Base-by-base conservation (phyloP, 2,113 vertebrate genomes). In the Psittacula cyanocephala region DNA sequence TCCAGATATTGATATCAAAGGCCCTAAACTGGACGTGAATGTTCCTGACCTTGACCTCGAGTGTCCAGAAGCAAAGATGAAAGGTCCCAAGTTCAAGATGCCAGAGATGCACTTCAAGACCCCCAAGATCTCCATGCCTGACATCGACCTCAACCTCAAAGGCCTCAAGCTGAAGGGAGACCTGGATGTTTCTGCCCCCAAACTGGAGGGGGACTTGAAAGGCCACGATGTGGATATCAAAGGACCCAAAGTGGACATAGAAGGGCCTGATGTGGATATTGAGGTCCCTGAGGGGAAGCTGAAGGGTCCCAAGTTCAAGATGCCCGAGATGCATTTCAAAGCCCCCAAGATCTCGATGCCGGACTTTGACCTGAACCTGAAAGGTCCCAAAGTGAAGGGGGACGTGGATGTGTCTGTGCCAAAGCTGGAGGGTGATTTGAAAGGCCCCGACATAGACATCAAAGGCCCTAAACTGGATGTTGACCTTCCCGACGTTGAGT, bases 391-490 rank as follows among this genome's bases (percentile, higher is more conserved):
- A 20, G 9, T 67, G 29, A 67, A 67, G 31, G 64, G 64, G 17
- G 64, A 67, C 3, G 18, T 67, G 13, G 31, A 67, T 0, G 29
- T 67, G 11, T 96, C 96, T 3, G 23, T 41, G 3, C 95, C 96
- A 3, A 93, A 93, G 20, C 9, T 89, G 0, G 94, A 97, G 37
- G 89, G 97, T 24, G 96, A 98, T 6, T 7, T 97, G 10, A 96
- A 97, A 39, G 82, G 86, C 2, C 95, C 97, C 0, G 91, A 97
- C 1, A 6, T 97, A 4, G 96, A 96, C 11, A 84, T 98, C 18
- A 86, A 97, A 29, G 96, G 79, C 5, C 93, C 96, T 37, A 83
- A 85, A 95, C 13, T 90, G 0, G 70, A 95, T 3, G 39, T 47
- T 17, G 37, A 63, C 25, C 12, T n/a, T n/a, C 55, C 55, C 0